Conservation (phyloP, 2,888 invertebrate species). For the Amphipoea lucens region DNA sequence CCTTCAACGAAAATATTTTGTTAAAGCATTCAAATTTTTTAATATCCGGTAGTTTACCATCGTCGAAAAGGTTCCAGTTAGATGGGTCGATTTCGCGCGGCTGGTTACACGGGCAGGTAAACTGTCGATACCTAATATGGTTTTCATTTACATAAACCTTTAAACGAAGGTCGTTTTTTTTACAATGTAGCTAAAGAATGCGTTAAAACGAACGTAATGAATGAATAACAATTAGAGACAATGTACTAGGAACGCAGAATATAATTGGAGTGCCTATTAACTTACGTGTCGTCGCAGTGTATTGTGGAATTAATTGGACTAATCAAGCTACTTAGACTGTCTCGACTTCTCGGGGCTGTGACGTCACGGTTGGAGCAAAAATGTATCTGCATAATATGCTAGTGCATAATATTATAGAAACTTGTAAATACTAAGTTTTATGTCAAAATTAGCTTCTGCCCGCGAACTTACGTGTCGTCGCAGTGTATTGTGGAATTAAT, state of each 20-base stretch:
- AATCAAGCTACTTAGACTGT: conserved; percentile 57
- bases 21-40: conserved; percentile 28
- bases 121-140: not conserved
- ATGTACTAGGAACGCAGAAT: conserved; percentile 30
- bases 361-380: conserved; percentile 27
- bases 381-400: conserved; percentile 6
- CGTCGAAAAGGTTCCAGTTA: conserved; percentile 28
- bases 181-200: conserved; percentile 14
- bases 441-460: no score
- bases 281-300: conserved; percentile 46
- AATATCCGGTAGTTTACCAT: conserved; percentile 41
- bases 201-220: conserved; percentile 16
- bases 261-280: conserved; percentile 42
- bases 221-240: conserved; percentile 32
- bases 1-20: conserved; percentile 34
- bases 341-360: conserved; percentile 38
- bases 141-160: conserved; percentile 6
- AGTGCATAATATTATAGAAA: no score
- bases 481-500: conserved; percentile 53
- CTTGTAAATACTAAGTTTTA: no score
- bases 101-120: conserved; percentile 5
- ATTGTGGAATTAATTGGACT: conserved; percentile 60
- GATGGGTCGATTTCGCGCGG: conserved; percentile 20
- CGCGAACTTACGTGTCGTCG: conserved; percentile 49
- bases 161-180: not conserved